These are phyloP conservation scores for Eupristina koningsbergeri DNA, from an alignment of 1,140 invertebrate genomes.

Conservation along the genomic window DNA sequence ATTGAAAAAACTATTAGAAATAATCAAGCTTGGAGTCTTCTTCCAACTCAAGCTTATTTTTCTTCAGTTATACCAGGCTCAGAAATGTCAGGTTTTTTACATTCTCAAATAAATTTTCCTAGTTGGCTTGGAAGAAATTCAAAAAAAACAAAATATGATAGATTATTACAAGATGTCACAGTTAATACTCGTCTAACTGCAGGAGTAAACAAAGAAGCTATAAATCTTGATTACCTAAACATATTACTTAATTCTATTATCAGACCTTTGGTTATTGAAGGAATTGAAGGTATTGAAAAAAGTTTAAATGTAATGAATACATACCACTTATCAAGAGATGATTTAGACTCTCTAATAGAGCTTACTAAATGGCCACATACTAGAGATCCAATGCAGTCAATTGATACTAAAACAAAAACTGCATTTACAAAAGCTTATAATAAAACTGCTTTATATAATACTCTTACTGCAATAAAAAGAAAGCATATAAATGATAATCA, in stretches of 20 bases:
- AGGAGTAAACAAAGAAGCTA: conserved; percentile 83
- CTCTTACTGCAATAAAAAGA: conserved; percentile 76
- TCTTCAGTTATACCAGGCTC: conserved; percentile 92
- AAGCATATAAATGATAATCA: conserved; percentile 70
- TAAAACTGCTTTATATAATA: conserved; percentile 83
- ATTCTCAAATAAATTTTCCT: conserved; percentile 90
- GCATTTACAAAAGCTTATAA: conserved; percentile 95
- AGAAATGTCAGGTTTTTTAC: conserved; percentile 85
- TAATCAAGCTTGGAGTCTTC: conserved; percentile 88
- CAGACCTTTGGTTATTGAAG: conserved; percentile 81
- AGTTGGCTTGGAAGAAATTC: conserved; percentile 97
- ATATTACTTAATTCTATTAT: conserved; percentile 82
- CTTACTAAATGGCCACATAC: conserved; percentile 87
- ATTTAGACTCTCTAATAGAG: conserved; percentile 90
- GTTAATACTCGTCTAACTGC: conserved; percentile 71
- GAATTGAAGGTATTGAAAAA: conserved; percentile 81
- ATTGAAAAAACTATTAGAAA: conserved; percentile 87
- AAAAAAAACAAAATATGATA: conserved; percentile 83
- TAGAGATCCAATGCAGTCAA: conserved; percentile 81
- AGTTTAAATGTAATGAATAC: conserved; percentile 85
- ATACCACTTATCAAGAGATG: conserved; percentile 86
- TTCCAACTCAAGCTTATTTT: conserved; percentile 93
- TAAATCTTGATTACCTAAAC: conserved; percentile 88
- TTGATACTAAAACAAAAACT: conserved; percentile 91
- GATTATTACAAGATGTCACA: conserved; percentile 67